Evolutionary conservation across 2,113 vertebrate species (phyloP).

Genomic region (Paralichthys olivaceus): DNA sequence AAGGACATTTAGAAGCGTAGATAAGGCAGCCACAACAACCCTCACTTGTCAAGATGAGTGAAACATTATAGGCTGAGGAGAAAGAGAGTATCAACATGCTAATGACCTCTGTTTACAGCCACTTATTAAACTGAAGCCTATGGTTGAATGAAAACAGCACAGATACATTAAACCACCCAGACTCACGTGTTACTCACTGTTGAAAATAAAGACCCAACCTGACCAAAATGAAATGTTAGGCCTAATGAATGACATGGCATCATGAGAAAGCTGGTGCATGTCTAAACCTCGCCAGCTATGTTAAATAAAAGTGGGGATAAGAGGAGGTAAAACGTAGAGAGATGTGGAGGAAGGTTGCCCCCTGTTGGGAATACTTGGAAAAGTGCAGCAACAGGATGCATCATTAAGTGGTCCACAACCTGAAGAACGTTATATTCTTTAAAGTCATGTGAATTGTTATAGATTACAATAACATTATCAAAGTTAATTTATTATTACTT

Average conservation of each 20-base stretch:
- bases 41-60: constrained; percentile 60
- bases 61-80: constrained; percentile 41
- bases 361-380: constrained; percentile 58
- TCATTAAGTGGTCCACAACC: not conserved
- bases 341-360: constrained; percentile 58
- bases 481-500: not conserved
- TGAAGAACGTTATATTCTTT: not conserved
- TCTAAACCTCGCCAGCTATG: constrained; percentile 1
- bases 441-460: not conserved
- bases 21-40: constrained; percentile 55
- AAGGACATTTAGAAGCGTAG: constrained; percentile 35
- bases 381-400: not conserved
- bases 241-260: constrained; percentile 15
- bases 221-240: not conserved
- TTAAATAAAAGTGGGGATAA: constrained; percentile 12
- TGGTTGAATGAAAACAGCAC: not conserved
- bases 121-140: constrained; percentile 9
- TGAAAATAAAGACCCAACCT: not conserved
- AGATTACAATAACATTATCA: not conserved
- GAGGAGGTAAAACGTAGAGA: constrained; percentile 8
- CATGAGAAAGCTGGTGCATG: constrained; percentile 1
- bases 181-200: not conserved
- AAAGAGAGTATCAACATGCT: not conserved
- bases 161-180: not conserved
- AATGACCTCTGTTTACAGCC: constrained; percentile 31